Conservation (phyloP, 2,888 invertebrate genomes). For the Julus scandinavius region DNA sequence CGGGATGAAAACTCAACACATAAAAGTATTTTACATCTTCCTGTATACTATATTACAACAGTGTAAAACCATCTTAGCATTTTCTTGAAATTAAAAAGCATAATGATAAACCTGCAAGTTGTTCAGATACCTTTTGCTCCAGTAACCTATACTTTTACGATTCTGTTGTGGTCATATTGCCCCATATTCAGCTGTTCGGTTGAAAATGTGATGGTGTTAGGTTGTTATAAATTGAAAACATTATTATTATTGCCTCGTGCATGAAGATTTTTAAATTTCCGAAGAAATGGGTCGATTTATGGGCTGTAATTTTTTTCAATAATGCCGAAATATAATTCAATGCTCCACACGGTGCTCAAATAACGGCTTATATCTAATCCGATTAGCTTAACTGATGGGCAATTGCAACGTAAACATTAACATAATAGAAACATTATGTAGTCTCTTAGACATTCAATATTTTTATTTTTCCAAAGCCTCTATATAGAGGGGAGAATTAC, state of each 20-base stretch:
- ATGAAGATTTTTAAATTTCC: neutral
- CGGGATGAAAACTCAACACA: too few relatives aligned
- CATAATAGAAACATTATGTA: conserved; percentile 21
- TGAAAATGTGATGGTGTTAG: neutral
- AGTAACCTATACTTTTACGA: too few relatives aligned
- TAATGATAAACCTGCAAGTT: neutral
- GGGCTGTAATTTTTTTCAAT: neutral
- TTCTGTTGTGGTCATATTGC: neutral
- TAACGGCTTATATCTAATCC: neutral
- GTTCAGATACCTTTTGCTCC: neutral
- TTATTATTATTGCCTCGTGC: neutral
- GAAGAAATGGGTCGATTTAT: conserved; percentile 4
- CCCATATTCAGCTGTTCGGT: neutral
- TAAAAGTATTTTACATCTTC: too few relatives aligned
- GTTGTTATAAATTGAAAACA: neutral
- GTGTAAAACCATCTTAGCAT: too few relatives aligned
- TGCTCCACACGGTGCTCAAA: neutral
- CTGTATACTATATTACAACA: too few relatives aligned
- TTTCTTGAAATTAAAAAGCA: too few relatives aligned
- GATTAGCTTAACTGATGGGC: conserved; percentile 27
- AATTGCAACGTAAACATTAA: conserved; percentile 10
- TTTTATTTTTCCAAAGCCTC: neutral
- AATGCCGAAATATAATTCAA: neutral
- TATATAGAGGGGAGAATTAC: neutral
- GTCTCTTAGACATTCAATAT: conserved; percentile 11